phyloP scores from a whole-genome alignment of 2,797 vertebrate species.

The Eremophila alpestris region DNA sequence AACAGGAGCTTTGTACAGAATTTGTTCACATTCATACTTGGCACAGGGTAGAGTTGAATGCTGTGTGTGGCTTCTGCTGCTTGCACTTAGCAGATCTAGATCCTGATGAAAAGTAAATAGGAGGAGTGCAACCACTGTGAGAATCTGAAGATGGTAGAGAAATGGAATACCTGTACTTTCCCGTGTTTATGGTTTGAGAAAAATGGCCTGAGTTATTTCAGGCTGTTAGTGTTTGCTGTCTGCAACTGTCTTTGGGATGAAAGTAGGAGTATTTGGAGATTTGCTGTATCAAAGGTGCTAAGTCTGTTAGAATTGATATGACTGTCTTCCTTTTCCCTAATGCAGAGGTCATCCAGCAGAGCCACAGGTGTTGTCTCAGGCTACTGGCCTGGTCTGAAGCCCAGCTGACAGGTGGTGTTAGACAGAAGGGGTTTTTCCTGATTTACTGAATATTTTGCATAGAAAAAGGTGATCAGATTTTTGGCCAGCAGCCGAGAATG shows the following conservation, averaged over 20 bases:
- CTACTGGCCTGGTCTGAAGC: not conserved
- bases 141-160: not conserved
- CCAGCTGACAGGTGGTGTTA: constrained; percentile 4
- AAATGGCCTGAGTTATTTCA: not conserved
- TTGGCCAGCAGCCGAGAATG: not conserved
- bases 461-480: not conserved
- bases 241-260: not conserved
- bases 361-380: not conserved
- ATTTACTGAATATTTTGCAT: not conserved
- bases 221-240: not conserved
- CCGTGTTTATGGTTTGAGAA: not conserved
- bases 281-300: not conserved
- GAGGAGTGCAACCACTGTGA: not conserved
- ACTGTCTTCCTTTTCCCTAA: not conserved
- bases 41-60: not conserved
- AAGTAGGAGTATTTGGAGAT: not conserved
- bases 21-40: not conserved
- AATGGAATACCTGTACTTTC: not conserved
- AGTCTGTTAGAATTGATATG: not conserved
- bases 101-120: not conserved
- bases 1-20: not conserved
- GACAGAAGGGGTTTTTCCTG: not conserved
- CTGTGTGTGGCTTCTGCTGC: not conserved
- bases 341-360: not conserved
- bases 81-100: not conserved